Conservation (phyloP, 2,113 vertebrate species). For the Hiodon alosoides region DNA sequence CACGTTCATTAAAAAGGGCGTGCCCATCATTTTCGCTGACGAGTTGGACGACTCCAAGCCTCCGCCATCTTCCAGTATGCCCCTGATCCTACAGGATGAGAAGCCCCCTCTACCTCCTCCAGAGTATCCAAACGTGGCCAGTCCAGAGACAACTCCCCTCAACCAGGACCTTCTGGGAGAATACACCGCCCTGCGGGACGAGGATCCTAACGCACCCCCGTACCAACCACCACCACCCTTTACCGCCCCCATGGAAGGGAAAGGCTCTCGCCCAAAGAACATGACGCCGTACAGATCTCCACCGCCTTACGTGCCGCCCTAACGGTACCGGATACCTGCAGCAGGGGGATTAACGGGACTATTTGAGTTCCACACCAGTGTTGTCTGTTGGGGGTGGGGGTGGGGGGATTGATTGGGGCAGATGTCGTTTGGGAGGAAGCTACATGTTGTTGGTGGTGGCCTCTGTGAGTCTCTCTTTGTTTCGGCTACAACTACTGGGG, state of each 20-base stretch:
- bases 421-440: constrained; percentile 34
- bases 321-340: constrained; percentile 59
- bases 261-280: constrained; percentile 97
- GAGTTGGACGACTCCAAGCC: constrained; percentile 95
- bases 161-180: constrained; percentile 91
- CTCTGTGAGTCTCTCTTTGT: constrained; percentile 35
- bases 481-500: constrained; percentile 34
- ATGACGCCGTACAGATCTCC: constrained; percentile 99
- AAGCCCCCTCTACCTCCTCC: constrained; percentile 94
- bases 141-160: constrained; percentile 84
- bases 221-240: constrained; percentile 96
- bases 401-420: constrained; percentile 32
- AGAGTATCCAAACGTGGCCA: constrained; percentile 88
- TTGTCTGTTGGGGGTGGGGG: constrained; percentile 57
- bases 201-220: constrained; percentile 92
- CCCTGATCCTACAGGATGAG: constrained; percentile 93
- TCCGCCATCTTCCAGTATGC: constrained; percentile 92
- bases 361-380: constrained; percentile 67
- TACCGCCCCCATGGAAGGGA: constrained; percentile 91
- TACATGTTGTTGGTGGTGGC: constrained; percentile 38
- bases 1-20: constrained; percentile 96
- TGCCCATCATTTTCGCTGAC: constrained; percentile 94
- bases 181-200: constrained; percentile 86
- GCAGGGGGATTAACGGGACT: constrained; percentile 55
- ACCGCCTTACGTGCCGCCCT: constrained; percentile 96